Base-by-base conservation (phyloP, 2,888 invertebrate genomes). In the Nymphalis c-album region DNA sequence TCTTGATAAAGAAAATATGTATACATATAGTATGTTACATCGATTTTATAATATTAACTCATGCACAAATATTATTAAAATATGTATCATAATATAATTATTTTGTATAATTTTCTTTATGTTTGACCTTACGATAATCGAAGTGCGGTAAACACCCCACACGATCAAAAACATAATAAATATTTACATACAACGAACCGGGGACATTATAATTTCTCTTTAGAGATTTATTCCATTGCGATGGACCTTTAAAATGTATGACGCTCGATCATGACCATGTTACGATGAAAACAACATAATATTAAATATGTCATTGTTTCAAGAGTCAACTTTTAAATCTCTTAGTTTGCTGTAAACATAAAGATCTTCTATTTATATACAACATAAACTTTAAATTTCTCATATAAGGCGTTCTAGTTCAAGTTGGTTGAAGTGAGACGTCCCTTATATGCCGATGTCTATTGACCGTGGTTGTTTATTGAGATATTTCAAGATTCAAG, bases 81-180 rank as follows among this genome's bases (percentile, higher is more conserved):
- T 18, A 17, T 50, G 18, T 48, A 61, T 51, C 18, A 22, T 40
- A 45, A 16, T 63, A 57, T 64, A 26, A 60, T 68, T 62, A 59
- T 60, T 66, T 65, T 62, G 40, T 53, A 4, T 45, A 26, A 35
- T 50, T 31, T 67, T 48, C 66, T 63, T 69, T 53, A 60, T 57
- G 35, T 50, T 57, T 69, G 69, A 63, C 69, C 66, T 67, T 13
- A 63, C 8, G 66, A 60, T 66, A 63, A 63, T 57, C 20, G 16
- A 50, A 45, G 31, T 18, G 31, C 31, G 45, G 61, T 66, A 66
- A 66, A 48, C 45, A 63, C 22, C 50, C 63, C 16, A 57, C 46
- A 22, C 53, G 26, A 55, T 50, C 46, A 47, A 22, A 50, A 64
- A 59, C 47, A 59, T 60, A 8, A 58, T 69, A 50, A 63, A 53